These are phyloP conservation scores for Scaptomyza cyrtandrae DNA, from an alignment of 2,888 invertebrate genomes.

Conservation along the genomic window DNA sequence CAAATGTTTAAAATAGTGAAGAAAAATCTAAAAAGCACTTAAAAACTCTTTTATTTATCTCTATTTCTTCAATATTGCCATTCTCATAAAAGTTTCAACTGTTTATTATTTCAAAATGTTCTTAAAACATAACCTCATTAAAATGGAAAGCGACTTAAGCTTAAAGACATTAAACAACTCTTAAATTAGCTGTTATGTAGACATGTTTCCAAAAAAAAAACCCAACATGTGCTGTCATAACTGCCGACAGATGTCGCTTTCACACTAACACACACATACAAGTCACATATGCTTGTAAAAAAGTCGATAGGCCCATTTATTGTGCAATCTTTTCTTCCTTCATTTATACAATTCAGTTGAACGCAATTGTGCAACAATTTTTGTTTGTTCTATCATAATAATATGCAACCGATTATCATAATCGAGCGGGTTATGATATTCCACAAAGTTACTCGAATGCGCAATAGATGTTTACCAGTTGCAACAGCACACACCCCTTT, in stretches of 20 bases:
- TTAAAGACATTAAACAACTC: neutral
- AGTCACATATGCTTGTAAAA: no score
- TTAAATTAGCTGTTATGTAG: conserved; percentile 1
- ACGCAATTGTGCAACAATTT: neutral
- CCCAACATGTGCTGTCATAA: neutral
- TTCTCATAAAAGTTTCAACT: no score
- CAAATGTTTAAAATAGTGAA: no score
- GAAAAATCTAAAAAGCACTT: no score
- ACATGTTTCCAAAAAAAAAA: neutral
- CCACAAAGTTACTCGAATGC: conserved; percentile 8
- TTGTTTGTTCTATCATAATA: neutral
- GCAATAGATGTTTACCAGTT: neutral
- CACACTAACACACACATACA: neutral
- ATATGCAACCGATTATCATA: conserved; percentile 5
- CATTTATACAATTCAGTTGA: conserved; percentile 15
- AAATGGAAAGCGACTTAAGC: neutral
- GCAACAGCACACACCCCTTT: neutral
- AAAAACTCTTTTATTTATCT: no score
- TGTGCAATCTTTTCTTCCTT: neutral
- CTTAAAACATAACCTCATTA: no score
- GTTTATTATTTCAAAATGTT: no score
- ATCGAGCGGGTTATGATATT: conserved; percentile 4
- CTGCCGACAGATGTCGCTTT: conserved; percentile 4
- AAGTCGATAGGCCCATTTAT: neutral
- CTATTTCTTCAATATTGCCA: no score